Evolutionary conservation across 2,113 vertebrate species (phyloP), one percentile per base, ranked within the genome.

Genomic region (Charadrius vociferus): DNA sequence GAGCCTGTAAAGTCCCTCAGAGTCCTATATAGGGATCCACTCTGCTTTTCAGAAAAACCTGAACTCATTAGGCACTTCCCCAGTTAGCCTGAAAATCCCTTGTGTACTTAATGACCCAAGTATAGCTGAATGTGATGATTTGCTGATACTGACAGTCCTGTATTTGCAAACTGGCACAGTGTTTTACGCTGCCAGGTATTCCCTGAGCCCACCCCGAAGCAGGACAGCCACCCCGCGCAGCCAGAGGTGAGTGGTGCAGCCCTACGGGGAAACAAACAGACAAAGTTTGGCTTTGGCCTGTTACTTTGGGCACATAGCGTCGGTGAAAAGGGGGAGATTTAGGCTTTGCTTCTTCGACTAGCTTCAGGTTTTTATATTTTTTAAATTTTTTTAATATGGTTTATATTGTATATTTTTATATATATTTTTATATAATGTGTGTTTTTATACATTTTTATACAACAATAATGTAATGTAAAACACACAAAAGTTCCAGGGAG

Each of bases 301-400:
- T 30, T 19, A 5, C 26, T 58, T n/a, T 6, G 36, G 71, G 37
- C 18, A 52, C 0, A 2, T 2, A 18, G 58, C 4, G 30, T 12
- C 13, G 1, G 0, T 68, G 81, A 26, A 63, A 90, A 71, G 7
- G 6, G 12, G 15, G 9, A 68, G 19, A 65, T 12, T 11, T 32
- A 61, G 26, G 63, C n/a, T 70, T 41, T 37, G 30, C 41, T 73
- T 36, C 37, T 6, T 70, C 36, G 24, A 62, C 7, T 12, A 91
- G 17, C 1, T 0, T 39, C 36, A 81, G 36, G 34, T 3, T 88
- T 72, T 83, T 43, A 36, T 23, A 78, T 18, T 45, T 45, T 45
- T 18, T 45, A 45, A 19, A 19, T 17, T 19, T 45, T 45, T 19
- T 19, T 9, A 45, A 19, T 45, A 45, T 45, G 41, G 14, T 45